Conservation (phyloP, 2,797 vertebrate species). For the Myotis findleyi region DNA sequence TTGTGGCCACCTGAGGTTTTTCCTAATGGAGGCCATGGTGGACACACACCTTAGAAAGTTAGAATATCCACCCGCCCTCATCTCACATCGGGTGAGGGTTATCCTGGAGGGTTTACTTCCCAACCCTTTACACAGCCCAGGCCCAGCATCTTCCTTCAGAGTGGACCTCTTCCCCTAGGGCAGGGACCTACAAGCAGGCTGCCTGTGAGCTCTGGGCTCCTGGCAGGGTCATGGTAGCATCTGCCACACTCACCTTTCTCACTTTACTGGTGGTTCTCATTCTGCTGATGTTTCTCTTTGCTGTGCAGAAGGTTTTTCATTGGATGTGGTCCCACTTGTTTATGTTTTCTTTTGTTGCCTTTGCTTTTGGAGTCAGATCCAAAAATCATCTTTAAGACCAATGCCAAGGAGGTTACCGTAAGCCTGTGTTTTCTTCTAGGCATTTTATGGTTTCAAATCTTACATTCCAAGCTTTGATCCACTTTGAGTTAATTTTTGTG, state of each 20-base stretch:
- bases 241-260: not conserved
- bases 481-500: not conserved
- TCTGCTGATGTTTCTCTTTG: not conserved
- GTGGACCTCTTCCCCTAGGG: not conserved
- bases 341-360: not conserved
- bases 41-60: not conserved
- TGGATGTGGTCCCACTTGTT: not conserved
- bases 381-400: not conserved
- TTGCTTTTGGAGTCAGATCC: not conserved
- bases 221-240: accelerated
- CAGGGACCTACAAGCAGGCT: not conserved
- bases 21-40: not conserved
- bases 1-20: accelerated
- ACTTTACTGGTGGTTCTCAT: not conserved
- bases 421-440: not conserved
- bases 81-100: not conserved
- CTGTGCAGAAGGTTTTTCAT: not conserved
- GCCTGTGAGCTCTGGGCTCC: not conserved
- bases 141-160: not conserved
- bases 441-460: not conserved
- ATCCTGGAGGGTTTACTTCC: not conserved
- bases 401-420: not conserved
- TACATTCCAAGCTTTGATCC: not conserved
- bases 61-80: not conserved
- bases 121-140: not conserved